Evolutionary conservation across 92 coral and sea anemone species (phyloP).

Genomic region (Scolanthus callimorphus): DNA sequence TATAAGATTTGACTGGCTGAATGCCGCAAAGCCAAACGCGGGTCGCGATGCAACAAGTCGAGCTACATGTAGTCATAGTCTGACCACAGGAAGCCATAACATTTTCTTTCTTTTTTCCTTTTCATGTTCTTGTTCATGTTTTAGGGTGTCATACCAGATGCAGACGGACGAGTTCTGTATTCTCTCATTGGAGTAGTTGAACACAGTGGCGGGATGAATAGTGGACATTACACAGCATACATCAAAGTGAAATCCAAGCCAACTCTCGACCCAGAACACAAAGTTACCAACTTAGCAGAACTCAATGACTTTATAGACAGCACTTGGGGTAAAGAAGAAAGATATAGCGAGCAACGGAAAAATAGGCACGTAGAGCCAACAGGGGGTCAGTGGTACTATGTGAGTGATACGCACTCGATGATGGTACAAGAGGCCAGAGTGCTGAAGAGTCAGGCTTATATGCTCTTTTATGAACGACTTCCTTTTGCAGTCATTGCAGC

Average conservation of each 20-base stretch:
- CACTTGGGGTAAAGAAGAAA: conserved; percentile 54
- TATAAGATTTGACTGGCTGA: no score
- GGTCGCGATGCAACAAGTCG: no score
- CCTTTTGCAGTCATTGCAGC: conserved; percentile 29
- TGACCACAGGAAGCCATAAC: no score
- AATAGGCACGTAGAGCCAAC: conserved; percentile 46
- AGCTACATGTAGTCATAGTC: no score
- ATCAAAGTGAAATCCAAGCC: conserved; percentile 57
- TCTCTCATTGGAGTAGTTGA: conserved; percentile 83
- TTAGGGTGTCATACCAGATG: conserved; percentile 70
- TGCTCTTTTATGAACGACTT: conserved; percentile 90
- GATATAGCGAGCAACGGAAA: not conserved
- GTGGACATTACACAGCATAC: conserved; percentile 97
- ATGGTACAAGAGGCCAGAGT: conserved; percentile 70
- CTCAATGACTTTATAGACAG: conserved; percentile 41
- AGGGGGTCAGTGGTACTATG: conserved; percentile 88
- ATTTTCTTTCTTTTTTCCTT: no score
- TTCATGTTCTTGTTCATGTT: no score
- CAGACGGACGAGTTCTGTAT: conserved; percentile 71
- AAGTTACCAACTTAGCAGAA: conserved; percentile 50
- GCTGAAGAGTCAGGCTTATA: conserved; percentile 89
- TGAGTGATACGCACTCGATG: conserved; percentile 86
- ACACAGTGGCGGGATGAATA: conserved; percentile 91
- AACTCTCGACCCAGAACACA: conserved; percentile 29
- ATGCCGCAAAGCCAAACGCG: no score